Conservation (phyloP, 35 echinoderm and acorn worm genomes). For the Apostichopus japonicus region DNA sequence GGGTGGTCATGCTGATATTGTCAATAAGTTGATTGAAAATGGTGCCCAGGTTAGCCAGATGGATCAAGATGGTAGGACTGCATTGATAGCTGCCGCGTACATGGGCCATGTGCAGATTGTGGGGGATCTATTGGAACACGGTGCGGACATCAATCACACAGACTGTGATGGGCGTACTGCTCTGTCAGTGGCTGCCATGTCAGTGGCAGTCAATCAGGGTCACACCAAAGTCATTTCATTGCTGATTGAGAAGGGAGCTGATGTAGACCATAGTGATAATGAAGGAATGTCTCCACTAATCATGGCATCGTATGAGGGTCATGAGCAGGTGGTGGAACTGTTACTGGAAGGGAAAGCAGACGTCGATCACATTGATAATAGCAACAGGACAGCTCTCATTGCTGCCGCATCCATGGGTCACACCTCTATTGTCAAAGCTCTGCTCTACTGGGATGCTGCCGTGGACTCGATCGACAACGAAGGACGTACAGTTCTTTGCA, state of each 20-base stretch:
- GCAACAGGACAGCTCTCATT: conserved; percentile 90
- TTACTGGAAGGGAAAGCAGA: conserved; percentile 93
- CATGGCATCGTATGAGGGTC: conserved; percentile 92
- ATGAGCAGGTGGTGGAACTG: conserved; percentile 90
- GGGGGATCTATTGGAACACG: conserved; percentile 74
- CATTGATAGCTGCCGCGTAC: conserved; percentile 96
- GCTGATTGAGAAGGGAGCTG: conserved; percentile 80
- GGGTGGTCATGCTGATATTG: conserved; percentile 98
- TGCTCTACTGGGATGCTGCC: conserved; percentile 88
- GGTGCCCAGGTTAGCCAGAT: conserved; percentile 90
- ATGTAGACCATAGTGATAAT: conserved; percentile 95
- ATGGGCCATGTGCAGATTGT: conserved; percentile 96
- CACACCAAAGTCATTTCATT: conserved; percentile 90
- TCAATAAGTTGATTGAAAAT: conserved; percentile 88
- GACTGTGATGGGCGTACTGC: conserved; percentile 96
- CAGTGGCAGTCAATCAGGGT: conserved; percentile 90
- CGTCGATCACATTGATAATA: conserved; percentile 92
- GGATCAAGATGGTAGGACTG: conserved; percentile 94
- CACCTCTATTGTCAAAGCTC: conserved; percentile 77
- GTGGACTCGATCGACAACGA: conserved; percentile 97
- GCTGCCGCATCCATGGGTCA: conserved; percentile 97
- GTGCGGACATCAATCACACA: conserved; percentile 91
- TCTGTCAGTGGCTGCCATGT: conserved; percentile 94
- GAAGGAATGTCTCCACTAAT: conserved; percentile 98
- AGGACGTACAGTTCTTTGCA: conserved; percentile 94